These are phyloP conservation scores for Neoarius graeffei DNA, from an alignment of 2,113 vertebrate genomes.

Conservation along the genomic window DNA sequence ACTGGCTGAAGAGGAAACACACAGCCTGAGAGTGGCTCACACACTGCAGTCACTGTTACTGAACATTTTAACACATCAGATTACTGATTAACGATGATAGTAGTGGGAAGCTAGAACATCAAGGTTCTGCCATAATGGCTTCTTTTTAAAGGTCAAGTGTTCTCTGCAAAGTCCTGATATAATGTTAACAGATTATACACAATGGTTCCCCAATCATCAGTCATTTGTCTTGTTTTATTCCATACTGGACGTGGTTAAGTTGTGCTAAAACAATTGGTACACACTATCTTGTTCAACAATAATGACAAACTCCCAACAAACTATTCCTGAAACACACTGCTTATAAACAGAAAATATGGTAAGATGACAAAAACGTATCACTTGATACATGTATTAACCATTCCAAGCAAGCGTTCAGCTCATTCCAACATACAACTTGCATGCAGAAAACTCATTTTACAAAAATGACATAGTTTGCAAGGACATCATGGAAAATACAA, in stretches of 20 bases:
- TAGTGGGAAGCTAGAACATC: slow-evolving; percentile 17
- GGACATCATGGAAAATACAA: background rate
- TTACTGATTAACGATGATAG: slow-evolving; percentile 25
- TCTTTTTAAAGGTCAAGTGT: background rate
- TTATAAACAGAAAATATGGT: background rate
- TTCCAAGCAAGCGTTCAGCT: slow-evolving; percentile 15
- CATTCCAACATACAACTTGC: background rate
- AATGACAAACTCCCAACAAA: background rate
- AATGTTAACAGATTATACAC: background rate
- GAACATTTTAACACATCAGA: slow-evolving; percentile 44
- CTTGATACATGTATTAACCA: background rate
- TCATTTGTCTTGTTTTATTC: background rate
- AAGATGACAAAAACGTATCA: background rate
- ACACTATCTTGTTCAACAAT: background rate
- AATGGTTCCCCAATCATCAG: background rate
- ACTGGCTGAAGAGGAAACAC: slow-evolving; percentile 29
- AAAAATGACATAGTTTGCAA: background rate
- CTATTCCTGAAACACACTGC: background rate
- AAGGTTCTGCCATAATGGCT: slow-evolving; percentile 3
- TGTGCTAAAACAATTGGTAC: slow-evolving; percentile 1
- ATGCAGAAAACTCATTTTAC: background rate
- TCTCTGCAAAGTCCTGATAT: background rate
- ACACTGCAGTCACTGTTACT: slow-evolving; percentile 47
- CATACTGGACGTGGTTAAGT: background rate
- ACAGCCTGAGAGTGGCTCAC: slow-evolving; percentile 30